These are phyloP conservation scores for Eutolmus rufibarbis DNA, from an alignment of 2,888 invertebrate species.

Conservation along the genomic window DNA sequence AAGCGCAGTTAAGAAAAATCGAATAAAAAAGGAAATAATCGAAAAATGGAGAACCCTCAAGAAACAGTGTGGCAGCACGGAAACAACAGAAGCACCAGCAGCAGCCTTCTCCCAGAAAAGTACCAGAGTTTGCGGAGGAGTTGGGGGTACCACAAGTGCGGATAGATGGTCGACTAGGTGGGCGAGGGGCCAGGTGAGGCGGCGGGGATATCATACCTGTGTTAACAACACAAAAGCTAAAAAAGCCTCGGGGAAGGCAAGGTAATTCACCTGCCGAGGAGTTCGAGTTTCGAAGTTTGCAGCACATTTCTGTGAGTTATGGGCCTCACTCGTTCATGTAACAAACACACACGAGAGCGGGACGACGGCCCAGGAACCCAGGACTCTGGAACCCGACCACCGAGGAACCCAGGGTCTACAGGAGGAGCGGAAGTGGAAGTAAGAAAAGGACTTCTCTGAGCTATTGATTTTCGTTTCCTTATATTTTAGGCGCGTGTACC, in stretches of 20 bases:
- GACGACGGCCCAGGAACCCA: neutral
- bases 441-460: conserved; percentile 13
- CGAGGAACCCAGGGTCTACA: neutral
- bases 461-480: conserved; percentile 41
- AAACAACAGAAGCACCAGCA: neutral
- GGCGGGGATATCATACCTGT: neutral
- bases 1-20: conserved; percentile 25
- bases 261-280: conserved; percentile 35
- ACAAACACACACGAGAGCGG: conserved; percentile 27
- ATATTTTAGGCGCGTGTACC: conserved; percentile 36
- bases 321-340: conserved; percentile 29
- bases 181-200: neutral
- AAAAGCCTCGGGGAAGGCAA: conserved; percentile 22
- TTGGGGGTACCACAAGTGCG: neutral
- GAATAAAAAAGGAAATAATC: conserved; percentile 17
- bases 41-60: neutral
- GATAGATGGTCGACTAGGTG: neutral
- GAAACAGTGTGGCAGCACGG: neutral
- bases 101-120: neutral
- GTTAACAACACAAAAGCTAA: conserved; percentile 29
- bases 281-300: conserved; percentile 40
- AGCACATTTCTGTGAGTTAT: conserved; percentile 39
- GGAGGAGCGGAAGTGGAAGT: neutral
- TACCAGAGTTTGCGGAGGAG: neutral
- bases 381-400: neutral